Evolutionary conservation across 2,113 vertebrate genomes (phyloP).

Genomic region (Pangasianodon gigas): DNA sequence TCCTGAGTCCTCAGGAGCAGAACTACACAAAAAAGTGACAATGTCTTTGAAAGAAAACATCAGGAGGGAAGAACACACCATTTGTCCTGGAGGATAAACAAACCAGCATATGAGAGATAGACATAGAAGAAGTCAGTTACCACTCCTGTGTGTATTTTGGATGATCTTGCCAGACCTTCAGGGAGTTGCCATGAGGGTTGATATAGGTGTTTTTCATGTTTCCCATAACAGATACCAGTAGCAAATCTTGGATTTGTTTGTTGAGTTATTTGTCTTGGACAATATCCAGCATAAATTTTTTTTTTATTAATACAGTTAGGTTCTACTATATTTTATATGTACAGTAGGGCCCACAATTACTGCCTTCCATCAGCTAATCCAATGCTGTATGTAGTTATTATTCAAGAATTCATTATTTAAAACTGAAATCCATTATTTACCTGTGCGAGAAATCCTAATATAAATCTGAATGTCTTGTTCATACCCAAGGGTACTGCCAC

Average conservation of each 20-base stretch:
- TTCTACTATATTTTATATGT: neutral
- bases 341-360: neutral
- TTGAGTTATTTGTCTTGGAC: neutral
- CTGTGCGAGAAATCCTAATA: neutral
- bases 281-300: neutral
- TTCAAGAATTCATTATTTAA: neutral
- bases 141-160: constrained; percentile 3
- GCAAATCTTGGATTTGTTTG: neutral
- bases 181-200: constrained; percentile 8
- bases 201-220: neutral
- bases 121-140: neutral
- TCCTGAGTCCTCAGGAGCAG: neutral
- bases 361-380: neutral
- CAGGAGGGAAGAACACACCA: neutral
- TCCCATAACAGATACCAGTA: neutral
- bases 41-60: neutral
- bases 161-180: neutral
- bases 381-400: neutral
- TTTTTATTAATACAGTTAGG: neutral
- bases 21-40: neutral
- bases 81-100: constrained; percentile 40
- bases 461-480: neutral
- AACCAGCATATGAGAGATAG: neutral
- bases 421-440: neutral
- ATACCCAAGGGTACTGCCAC: neutral